phyloP scores from a whole-genome alignment of 2,113 vertebrate genomes.

The Recurvirostra avosetta region DNA sequence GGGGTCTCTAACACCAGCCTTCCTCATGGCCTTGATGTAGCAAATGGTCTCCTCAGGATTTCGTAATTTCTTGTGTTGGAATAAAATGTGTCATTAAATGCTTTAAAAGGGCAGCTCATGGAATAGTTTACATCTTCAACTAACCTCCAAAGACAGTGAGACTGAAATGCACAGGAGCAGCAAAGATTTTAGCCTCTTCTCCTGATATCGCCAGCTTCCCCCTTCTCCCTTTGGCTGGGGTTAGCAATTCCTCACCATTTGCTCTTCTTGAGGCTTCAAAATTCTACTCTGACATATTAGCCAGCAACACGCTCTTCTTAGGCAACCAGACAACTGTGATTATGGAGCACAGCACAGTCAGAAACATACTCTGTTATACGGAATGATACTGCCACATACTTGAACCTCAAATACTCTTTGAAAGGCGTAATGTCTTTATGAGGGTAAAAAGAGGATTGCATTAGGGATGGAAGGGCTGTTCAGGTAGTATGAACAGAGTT shows the following conservation, averaged over 20 bases:
- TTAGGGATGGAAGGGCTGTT: background rate
- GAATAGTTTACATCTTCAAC: background rate
- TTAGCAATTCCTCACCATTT: background rate
- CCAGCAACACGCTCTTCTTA: background rate
- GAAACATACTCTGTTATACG: background rate
- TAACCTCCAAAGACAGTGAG: background rate
- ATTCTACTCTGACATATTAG: background rate
- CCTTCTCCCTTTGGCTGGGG: background rate
- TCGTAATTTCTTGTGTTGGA: background rate
- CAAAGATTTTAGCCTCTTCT: background rate
- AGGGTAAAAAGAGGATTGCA: background rate
- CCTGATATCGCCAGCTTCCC: fast-evolving
- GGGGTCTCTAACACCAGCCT: background rate
- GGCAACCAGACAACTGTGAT: background rate
- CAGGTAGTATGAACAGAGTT: background rate
- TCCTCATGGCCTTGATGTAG: background rate
- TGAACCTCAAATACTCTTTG: background rate
- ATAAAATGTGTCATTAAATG: background rate
- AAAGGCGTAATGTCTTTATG: background rate
- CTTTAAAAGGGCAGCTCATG: background rate
- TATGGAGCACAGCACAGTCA: background rate
- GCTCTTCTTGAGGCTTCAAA: background rate
- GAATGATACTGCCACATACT: background rate
- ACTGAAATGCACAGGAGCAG: background rate
- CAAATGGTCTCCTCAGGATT: background rate